Percentiles rank a stretch among this genome's conserved stretches.
Conservation (phyloP, 2,797 vertebrate species). For the Megaceryle alcyon region DNA sequence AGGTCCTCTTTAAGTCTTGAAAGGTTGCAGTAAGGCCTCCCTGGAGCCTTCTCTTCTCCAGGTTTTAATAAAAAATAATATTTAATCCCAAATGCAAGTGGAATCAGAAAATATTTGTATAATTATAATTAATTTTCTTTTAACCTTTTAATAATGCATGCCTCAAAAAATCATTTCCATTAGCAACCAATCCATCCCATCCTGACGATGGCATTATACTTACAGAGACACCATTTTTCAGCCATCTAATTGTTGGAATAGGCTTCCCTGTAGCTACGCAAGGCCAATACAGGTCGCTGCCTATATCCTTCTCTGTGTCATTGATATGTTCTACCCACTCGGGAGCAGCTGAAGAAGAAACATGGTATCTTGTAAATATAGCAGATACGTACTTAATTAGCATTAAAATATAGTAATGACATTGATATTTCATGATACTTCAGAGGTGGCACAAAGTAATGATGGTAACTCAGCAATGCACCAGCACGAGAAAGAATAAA, state of each 20-base stretch:
- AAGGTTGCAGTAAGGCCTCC: neutral
- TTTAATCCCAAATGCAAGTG: neutral
- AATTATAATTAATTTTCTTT: neutral
- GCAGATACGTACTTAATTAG: neutral
- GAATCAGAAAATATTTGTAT: neutral
- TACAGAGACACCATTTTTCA: conserved; percentile 90
- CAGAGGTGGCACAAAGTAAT: neutral
- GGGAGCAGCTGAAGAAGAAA: conserved; percentile 84
- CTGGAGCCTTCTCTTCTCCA: neutral
- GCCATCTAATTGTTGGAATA: conserved; percentile 88
- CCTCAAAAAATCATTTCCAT: neutral
- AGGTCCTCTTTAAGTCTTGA: neutral
- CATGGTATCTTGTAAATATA: neutral
- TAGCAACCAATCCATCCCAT: neutral
- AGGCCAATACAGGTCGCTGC: conserved; percentile 89
- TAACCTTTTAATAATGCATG: neutral
- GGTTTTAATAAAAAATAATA: neutral
- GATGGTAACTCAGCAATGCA: neutral
- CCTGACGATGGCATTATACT: neutral
- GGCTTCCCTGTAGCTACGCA: conserved; percentile 91
- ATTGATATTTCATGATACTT: neutral
- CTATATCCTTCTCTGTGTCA: conserved; percentile 89
- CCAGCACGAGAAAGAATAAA: neutral
- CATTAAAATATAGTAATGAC: neutral
- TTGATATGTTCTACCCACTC: conserved; percentile 93